These are phyloP conservation scores for Clarias batrachus DNA, from an alignment of 2,113 vertebrate species.

Conservation along the genomic window DNA sequence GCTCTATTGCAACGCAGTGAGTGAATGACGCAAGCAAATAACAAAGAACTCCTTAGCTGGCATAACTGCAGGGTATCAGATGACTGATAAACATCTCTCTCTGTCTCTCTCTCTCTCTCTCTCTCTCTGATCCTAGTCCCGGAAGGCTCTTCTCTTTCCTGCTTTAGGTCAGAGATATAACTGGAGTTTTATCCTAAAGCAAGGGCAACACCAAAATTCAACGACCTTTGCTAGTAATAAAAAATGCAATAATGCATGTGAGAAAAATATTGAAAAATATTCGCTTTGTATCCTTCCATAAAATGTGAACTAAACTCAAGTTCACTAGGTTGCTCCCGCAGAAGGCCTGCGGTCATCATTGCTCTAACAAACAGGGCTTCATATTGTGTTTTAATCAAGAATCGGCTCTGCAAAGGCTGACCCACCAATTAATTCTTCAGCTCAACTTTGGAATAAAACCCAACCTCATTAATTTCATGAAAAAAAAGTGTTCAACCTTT, in stretches of 20 bases:
- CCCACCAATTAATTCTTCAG: neutral
- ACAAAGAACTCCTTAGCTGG: constrained; percentile 40
- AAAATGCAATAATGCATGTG: neutral
- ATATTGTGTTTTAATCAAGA: neutral
- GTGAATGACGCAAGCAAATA: constrained; percentile 28
- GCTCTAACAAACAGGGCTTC: neutral
- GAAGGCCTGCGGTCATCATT: neutral
- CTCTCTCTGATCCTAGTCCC: neutral
- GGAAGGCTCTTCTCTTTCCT: neutral
- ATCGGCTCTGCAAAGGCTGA: neutral
- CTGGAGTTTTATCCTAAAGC: neutral
- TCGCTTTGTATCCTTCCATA: neutral
- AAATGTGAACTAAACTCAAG: neutral
- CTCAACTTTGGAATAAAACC: neutral
- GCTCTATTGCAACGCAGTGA: constrained; percentile 1
- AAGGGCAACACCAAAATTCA: neutral
- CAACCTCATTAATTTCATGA: neutral
- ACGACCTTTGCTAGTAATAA: neutral
- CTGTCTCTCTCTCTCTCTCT: constrained; percentile 10
- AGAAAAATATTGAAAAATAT: neutral
- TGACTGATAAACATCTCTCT: constrained; percentile 40
- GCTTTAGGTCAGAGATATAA: neutral
- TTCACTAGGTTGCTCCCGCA: constrained; percentile 5
- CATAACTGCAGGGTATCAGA: constrained; percentile 42
- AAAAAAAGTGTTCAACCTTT: neutral